Conservation (phyloP, 2,113 vertebrate species). For the Pluvianellus socialis region DNA sequence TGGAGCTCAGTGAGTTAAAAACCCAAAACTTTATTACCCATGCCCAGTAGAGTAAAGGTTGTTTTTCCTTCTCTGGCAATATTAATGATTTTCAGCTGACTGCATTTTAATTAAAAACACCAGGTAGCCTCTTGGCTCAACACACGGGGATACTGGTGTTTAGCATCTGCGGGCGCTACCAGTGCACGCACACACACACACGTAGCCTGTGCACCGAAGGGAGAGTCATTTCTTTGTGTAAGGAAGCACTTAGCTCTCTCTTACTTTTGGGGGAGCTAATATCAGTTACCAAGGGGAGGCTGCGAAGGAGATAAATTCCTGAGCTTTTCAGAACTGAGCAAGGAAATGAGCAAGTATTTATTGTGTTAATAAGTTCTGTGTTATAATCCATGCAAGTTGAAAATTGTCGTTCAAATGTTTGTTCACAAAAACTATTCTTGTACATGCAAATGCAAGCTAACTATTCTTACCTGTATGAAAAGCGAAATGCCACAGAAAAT, state of each 20-base stretch:
- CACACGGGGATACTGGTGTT: neutral
- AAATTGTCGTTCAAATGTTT: neutral
- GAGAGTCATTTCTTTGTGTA: neutral
- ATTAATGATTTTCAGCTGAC: slow-evolving; percentile 74
- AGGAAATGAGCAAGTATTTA: neutral
- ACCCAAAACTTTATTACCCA: slow-evolving; percentile 58
- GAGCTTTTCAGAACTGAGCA: neutral
- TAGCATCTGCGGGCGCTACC: rapidly evolving
- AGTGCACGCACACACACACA: neutral
- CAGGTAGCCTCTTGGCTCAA: slow-evolving; percentile 34
- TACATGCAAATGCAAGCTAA: neutral
- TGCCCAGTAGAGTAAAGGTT: slow-evolving; percentile 51
- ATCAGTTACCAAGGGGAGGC: neutral
- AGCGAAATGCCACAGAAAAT: neutral
- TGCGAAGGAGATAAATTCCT: neutral
- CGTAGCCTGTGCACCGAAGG: rapidly evolving
- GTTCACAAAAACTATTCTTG: neutral
- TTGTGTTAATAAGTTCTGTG: rapidly evolving
- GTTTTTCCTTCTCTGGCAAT: slow-evolving; percentile 47
- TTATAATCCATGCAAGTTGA: neutral
- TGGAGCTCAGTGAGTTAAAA: slow-evolving; percentile 44
- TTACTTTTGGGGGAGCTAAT: rapidly evolving
- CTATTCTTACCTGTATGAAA: neutral
- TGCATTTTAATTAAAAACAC: slow-evolving; percentile 76
- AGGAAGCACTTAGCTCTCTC: neutral